These are phyloP conservation scores for Drosophila tsacasi DNA, from an alignment of 1,140 invertebrate species.

Conservation along the genomic window DNA sequence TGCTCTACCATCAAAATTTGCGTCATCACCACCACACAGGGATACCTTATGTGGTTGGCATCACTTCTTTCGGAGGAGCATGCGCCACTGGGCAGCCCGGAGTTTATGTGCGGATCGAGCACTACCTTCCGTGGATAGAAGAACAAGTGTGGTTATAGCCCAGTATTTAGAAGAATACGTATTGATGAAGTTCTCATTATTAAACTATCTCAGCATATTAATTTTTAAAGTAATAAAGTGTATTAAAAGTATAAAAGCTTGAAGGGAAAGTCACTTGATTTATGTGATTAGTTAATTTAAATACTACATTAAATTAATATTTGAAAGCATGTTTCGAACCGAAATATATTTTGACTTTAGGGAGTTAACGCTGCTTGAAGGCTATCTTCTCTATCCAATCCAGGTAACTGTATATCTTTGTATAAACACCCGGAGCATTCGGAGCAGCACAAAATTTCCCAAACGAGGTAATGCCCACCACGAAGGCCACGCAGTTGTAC, in stretches of 20 bases:
- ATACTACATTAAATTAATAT: background rate
- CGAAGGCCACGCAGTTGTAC: slow-evolving; percentile 83
- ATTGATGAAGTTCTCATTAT: background rate
- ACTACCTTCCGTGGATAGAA: slow-evolving; percentile 89
- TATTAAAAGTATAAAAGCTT: background rate
- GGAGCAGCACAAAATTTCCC: slow-evolving; percentile 84
- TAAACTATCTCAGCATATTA: background rate
- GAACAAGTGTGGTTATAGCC: slow-evolving; percentile 49
- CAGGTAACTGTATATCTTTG: slow-evolving; percentile 87
- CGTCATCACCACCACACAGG: slow-evolving; percentile 85
- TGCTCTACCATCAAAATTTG: slow-evolving; percentile 87
- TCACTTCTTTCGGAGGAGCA: slow-evolving; percentile 92
- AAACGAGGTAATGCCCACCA: slow-evolving; percentile 85
- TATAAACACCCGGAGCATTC: slow-evolving; percentile 86
- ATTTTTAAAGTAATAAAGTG: background rate
- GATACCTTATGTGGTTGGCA: slow-evolving; percentile 90
- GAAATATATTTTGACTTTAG: background rate
- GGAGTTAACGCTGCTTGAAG: slow-evolving; percentile 57
- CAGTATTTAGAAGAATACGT: background rate
- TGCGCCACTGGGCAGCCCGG: slow-evolving; percentile 91
- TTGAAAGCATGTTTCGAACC: background rate
- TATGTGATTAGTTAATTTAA: background rate
- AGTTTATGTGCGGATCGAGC: slow-evolving; percentile 88
- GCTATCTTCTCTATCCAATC: slow-evolving; percentile 87
- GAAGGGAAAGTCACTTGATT: background rate